A percentile compares a stretch with the other conserved stretches of the same genome.
These are phyloP conservation scores for Microtus richardsoni DNA, from an alignment of 2,113 vertebrate genomes.

Conservation along the genomic window DNA sequence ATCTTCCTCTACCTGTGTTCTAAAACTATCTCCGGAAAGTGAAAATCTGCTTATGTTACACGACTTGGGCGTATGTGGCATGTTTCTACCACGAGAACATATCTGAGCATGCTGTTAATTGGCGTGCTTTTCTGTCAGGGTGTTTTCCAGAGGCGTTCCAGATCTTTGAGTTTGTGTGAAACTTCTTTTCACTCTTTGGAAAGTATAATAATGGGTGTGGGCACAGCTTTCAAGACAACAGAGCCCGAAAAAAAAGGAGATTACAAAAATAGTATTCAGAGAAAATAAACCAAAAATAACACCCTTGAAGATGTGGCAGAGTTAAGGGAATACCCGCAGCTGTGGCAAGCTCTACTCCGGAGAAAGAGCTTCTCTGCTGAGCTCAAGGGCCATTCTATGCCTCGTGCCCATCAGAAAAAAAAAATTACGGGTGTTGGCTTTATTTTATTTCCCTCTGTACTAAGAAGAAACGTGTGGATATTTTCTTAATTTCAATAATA, in stretches of 20 bases:
- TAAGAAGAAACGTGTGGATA: not conserved
- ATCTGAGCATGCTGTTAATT: conserved; percentile 51
- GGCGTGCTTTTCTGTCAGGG: conserved; percentile 49
- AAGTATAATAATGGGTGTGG: conserved; percentile 80
- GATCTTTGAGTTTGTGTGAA: conserved; percentile 76
- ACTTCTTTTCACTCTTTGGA: conserved; percentile 72
- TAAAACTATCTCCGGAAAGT: not conserved
- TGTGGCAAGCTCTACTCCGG: conserved; percentile 37
- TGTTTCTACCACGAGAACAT: not conserved
- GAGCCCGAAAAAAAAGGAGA: conserved; percentile 76
- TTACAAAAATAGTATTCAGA: conserved; percentile 78
- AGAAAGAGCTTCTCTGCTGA: conserved; percentile 38
- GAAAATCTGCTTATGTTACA: not conserved
- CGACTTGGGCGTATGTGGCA: not conserved
- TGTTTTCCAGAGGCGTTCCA: conserved; percentile 65
- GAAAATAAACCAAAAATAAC: conserved; percentile 81
- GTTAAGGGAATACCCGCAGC: conserved; percentile 78
- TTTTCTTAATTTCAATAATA: not conserved
- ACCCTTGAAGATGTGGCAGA: conserved; percentile 40
- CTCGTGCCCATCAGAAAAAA: not conserved
- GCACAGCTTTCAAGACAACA: conserved; percentile 77
- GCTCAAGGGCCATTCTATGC: not conserved
- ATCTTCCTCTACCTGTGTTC: not conserved
- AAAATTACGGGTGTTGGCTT: not conserved
- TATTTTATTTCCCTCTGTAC: not conserved